These are phyloP conservation scores for Hipparchia semele DNA, from an alignment of 2,888 invertebrate species.

Conservation along the genomic window DNA sequence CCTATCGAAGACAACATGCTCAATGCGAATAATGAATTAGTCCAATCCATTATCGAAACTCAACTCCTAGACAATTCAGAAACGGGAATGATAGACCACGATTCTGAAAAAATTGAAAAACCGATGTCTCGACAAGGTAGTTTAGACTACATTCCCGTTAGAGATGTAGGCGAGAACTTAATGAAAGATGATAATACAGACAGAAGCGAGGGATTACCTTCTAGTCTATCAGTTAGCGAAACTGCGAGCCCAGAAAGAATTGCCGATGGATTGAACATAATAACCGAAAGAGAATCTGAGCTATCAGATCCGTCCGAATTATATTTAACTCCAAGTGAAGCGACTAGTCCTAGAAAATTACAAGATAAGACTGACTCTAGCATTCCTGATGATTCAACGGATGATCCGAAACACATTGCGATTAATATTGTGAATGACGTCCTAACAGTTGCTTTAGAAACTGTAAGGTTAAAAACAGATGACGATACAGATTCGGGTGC, in stretches of 20 bases:
- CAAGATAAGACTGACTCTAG: slow-evolving; percentile 70
- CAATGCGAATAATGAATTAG: slow-evolving; percentile 57
- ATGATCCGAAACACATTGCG: slow-evolving; percentile 72
- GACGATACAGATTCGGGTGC: slow-evolving; percentile 78
- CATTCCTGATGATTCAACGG: slow-evolving; percentile 58
- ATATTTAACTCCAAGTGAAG: slow-evolving; percentile 87
- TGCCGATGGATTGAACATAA: slow-evolving; percentile 63
- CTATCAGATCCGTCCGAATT: slow-evolving; percentile 87
- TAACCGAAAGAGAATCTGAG: slow-evolving; percentile 82
- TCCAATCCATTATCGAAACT: slow-evolving; percentile 63
- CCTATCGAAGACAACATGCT: slow-evolving; percentile 49
- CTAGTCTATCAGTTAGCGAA: slow-evolving; percentile 76
- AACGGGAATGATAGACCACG: slow-evolving; percentile 59
- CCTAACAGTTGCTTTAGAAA: slow-evolving; percentile 72
- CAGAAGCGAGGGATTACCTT: slow-evolving; percentile 77
- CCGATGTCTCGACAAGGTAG: slow-evolving; percentile 72
- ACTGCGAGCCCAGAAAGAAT: slow-evolving; percentile 76
- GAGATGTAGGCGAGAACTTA: slow-evolving; percentile 73
- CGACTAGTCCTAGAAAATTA: slow-evolving; percentile 76
- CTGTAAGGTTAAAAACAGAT: slow-evolving; percentile 71
- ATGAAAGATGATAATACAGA: slow-evolving; percentile 74
- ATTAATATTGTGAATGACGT: slow-evolving; percentile 78
- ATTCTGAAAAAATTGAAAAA: slow-evolving; percentile 64
- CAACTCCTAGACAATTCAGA: slow-evolving; percentile 68
- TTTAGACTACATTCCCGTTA: slow-evolving; percentile 77